Conservation (phyloP, 1,140 invertebrate species). For the Drosophila sucinea region DNA sequence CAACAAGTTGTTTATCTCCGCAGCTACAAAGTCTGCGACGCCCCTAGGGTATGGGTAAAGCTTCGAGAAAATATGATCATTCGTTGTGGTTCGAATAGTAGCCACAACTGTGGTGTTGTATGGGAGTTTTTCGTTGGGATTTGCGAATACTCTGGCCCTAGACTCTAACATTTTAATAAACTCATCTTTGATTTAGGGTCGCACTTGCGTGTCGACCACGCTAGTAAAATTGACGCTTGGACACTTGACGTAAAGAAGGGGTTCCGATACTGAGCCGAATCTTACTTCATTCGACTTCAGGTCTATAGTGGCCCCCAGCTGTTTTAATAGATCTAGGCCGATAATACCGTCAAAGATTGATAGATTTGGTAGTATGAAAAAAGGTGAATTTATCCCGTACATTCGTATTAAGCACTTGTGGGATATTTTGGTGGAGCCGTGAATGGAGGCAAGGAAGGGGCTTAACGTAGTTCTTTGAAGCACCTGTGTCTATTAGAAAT, state of each 20-base stretch:
- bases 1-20: no score
- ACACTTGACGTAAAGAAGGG: background rate
- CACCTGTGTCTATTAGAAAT: constrained; percentile 13
- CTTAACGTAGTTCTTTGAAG: constrained; percentile 12
- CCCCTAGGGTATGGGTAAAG: constrained; percentile 1
- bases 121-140: constrained; percentile 4
- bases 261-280: background rate
- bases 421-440: no score
- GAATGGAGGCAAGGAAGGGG: no score
- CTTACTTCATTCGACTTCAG: no score
- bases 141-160: background rate
- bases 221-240: background rate
- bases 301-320: background rate
- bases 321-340: constrained; percentile 12
- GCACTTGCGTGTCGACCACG: background rate
- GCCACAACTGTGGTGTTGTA: constrained; percentile 9
- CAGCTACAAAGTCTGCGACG: no score
- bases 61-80: constrained; percentile 10
- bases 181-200: background rate
- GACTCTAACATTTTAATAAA: background rate
- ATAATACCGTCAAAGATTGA: background rate
- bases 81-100: background rate
- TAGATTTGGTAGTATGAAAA: background rate
- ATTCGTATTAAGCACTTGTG: no score
- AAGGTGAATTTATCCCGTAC: no score